Percentiles rank a stretch among this genome's conserved stretches.
These are phyloP conservation scores for Tenebrosternarchus preto DNA, from an alignment of 2,113 vertebrate species.

Conservation along the genomic window DNA sequence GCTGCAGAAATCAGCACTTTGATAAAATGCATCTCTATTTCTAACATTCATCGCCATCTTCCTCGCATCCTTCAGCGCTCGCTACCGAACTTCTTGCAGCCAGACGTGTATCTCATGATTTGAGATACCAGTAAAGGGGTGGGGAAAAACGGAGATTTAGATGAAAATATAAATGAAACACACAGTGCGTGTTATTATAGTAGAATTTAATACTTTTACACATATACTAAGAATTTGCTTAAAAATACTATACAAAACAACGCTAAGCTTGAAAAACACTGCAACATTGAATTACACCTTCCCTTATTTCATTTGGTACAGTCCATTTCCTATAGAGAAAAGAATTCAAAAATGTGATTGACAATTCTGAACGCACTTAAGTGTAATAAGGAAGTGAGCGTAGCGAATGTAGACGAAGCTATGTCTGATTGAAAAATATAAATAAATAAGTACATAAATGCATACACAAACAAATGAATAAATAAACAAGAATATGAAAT, in stretches of 20 bases:
- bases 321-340: constrained; percentile 68
- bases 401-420: neutral
- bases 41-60: constrained; percentile 81
- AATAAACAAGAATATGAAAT: neutral
- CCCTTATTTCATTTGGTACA: constrained; percentile 63
- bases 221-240: neutral
- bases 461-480: neutral
- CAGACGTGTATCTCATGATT: neutral
- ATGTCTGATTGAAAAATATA: neutral
- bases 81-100: constrained; percentile 51
- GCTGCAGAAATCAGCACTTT: constrained; percentile 70
- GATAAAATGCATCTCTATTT: constrained; percentile 72
- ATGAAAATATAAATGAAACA: neutral
- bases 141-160: neutral
- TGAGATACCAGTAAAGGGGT: neutral
- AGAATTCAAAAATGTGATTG: constrained; percentile 31
- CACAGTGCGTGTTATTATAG: neutral
- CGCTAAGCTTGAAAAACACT: no score
- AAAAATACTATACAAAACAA: neutral
- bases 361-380: constrained; percentile 8
- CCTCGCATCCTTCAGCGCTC: constrained; percentile 73
- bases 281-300: neutral
- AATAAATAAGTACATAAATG: neutral
- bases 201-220: no score
- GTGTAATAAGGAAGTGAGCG: neutral